Conservation (phyloP, 2,797 vertebrate species). For the Sylvia borin region DNA sequence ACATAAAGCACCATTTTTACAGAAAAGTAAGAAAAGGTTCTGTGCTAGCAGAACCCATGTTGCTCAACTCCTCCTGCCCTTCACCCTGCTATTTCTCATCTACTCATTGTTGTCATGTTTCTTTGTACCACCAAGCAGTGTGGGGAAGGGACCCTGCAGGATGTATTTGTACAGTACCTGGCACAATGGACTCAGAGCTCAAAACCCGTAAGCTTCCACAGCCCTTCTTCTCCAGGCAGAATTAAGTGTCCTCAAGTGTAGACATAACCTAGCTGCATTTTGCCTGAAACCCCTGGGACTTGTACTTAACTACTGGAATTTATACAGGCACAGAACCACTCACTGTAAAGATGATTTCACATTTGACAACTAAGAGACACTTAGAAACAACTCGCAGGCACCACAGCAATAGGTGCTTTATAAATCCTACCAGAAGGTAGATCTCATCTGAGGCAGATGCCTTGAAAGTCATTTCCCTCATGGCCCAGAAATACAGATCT, state of each 20-base stretch:
- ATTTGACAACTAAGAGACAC: slow-evolving; percentile 1
- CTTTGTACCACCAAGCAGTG: neutral
- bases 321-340: neutral
- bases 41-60: neutral
- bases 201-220: neutral
- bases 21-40: neutral
- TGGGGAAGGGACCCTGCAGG: neutral
- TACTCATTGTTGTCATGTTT: neutral
- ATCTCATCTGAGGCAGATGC: neutral
- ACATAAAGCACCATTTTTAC: neutral
- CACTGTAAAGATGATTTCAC: neutral
- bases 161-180: neutral
- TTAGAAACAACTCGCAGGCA: neutral
- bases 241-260: neutral
- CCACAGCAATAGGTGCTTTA: neutral
- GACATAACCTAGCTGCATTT: neutral
- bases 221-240: neutral
- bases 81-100: neutral
- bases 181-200: neutral
- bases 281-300: neutral
- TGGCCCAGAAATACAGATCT: slow-evolving; percentile 10
- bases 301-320: neutral
- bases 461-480: slow-evolving; percentile 21
- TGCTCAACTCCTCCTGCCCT: neutral
- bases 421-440: slow-evolving; percentile 38